These are phyloP conservation scores for Abrostola triplasia DNA, from an alignment of 2,888 invertebrate genomes.

Conservation along the genomic window DNA sequence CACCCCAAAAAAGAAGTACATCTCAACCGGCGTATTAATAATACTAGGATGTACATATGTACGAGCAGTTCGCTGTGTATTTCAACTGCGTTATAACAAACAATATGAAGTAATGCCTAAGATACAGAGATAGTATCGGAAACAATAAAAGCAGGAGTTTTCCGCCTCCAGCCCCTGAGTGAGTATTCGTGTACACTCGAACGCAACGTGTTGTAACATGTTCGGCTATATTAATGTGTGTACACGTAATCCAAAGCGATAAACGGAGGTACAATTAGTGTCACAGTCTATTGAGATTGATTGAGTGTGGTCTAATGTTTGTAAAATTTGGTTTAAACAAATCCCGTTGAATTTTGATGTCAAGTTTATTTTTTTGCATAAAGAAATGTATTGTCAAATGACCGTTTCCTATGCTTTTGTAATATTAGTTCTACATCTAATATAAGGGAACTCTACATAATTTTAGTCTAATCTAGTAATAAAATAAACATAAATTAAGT, in stretches of 20 bases:
- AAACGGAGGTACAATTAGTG: conserved; percentile 12
- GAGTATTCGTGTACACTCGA: conserved; percentile 46
- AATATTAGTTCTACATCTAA: too few species aligned
- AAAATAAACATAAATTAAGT: too few species aligned
- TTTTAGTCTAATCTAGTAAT: too few species aligned
- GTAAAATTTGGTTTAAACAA: not conserved
- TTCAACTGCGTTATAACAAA: conserved; percentile 6
- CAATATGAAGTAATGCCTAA: conserved; percentile 19
- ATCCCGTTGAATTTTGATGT: not conserved
- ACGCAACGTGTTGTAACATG: conserved; percentile 28
- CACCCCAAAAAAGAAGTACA: too few species aligned
- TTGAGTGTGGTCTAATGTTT: too few species aligned
- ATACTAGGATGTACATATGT: too few species aligned
- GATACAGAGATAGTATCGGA: conserved; percentile 28
- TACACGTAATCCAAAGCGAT: conserved; percentile 10
- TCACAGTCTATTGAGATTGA: not conserved
- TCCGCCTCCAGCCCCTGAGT: conserved; percentile 44
- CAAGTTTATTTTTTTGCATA: not conserved
- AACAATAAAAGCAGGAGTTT: conserved; percentile 54
- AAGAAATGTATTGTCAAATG: not conserved
- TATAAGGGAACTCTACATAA: too few species aligned
- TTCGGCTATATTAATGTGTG: conserved; percentile 27
- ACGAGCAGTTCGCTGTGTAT: too few species aligned
- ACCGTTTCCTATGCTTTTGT: not conserved
- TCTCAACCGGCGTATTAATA: too few species aligned